Conservation (phyloP, 2,797 vertebrate genomes). For the Pterois miles region DNA sequence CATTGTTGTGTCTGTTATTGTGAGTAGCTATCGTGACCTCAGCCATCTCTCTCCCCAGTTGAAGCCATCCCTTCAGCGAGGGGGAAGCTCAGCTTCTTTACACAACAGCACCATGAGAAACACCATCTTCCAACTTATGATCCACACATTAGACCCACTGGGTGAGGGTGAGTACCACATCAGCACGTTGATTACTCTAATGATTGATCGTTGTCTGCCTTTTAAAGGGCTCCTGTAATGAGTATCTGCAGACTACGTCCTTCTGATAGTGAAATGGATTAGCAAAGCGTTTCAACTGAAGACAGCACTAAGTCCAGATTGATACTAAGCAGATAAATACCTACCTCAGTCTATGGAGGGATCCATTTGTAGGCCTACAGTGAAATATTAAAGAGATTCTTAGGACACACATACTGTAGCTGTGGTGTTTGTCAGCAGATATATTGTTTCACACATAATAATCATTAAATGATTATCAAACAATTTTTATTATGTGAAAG, state of each 20-base stretch:
- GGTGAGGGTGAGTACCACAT: conserved; percentile 87
- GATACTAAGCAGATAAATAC: conserved; percentile 90
- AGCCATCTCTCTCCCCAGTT: conserved; percentile 78
- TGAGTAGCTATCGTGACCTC: conserved; percentile 51
- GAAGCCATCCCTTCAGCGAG: conserved; percentile 87
- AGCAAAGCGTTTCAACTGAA: conserved; percentile 80
- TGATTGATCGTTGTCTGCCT: background rate
- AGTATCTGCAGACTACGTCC: conserved; percentile 63
- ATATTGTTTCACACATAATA: background rate
- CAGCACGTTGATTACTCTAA: background rate
- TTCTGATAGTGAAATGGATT: conserved; percentile 87
- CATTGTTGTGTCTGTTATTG: conserved; percentile 10
- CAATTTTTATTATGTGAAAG: background rate
- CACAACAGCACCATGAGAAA: conserved; percentile 95
- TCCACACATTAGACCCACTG: conserved; percentile 94
- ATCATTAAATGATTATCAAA: background rate
- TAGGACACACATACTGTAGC: background rate
- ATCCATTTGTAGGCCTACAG: conserved; percentile 45
- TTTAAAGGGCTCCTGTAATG: conserved; percentile 1
- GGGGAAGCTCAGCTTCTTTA: conserved; percentile 92
- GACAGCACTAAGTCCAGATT: conserved; percentile 85
- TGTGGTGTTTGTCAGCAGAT: background rate
- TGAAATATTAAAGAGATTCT: conserved; percentile 11
- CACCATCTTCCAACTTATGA: conserved; percentile 96
- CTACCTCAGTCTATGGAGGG: conserved; percentile 67